phyloP scores from a whole-genome alignment of 2,888 invertebrate genomes.

The Eretmocerus hayati region DNA sequence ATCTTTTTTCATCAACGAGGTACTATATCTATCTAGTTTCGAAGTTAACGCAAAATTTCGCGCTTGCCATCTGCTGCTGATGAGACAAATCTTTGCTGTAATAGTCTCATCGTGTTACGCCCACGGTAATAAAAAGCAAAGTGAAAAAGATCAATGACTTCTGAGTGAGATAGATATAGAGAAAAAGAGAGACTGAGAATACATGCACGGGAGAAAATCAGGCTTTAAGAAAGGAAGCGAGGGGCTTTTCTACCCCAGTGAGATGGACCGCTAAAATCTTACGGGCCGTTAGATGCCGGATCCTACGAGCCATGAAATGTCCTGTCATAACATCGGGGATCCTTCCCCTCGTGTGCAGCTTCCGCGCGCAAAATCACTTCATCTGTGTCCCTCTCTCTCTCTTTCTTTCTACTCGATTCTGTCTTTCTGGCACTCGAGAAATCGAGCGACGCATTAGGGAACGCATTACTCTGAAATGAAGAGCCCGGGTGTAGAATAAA shows the following conservation, averaged over 20 bases:
- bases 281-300: constrained; percentile 41
- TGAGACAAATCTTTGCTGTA: too few species aligned
- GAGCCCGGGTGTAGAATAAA: background rate
- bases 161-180: constrained; percentile 10
- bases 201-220: constrained; percentile 12
- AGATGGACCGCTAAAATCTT: constrained; percentile 24
- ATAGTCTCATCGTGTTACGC: constrained; percentile 10
- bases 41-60: too few species aligned
- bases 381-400: too few species aligned
- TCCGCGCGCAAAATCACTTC: constrained; percentile 2
- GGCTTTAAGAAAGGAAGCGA: background rate
- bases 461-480: background rate
- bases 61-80: too few species aligned
- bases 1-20: too few species aligned
- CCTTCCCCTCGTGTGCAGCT: background rate
- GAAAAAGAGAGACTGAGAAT: constrained; percentile 23
- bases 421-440: background rate
- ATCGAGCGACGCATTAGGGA: background rate
- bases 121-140: constrained; percentile 24
- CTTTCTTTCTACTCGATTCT: background rate
- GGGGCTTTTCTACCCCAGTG: background rate
- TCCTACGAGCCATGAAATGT: constrained; percentile 43
- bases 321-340: constrained; percentile 39
- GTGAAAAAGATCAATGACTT: constrained; percentile 17
- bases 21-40: too few species aligned